Conservation (phyloP, 2,888 invertebrate species). For the Mystacides longicornis region DNA sequence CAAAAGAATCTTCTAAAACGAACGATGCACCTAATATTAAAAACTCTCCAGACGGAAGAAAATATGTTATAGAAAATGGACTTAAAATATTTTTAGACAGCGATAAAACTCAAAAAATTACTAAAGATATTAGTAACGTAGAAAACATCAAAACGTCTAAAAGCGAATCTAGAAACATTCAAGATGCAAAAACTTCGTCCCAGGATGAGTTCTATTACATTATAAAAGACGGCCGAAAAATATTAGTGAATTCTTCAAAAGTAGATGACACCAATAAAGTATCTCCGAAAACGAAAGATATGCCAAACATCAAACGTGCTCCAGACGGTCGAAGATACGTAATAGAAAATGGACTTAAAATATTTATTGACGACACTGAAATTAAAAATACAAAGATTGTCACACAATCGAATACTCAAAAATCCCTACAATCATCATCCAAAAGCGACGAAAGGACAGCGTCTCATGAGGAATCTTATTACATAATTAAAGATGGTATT, state of each 20-base stretch:
- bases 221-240: conserved; percentile 19
- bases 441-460: no score
- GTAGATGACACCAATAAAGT: neutral
- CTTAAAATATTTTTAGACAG: no score
- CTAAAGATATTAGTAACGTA: neutral
- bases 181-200: conserved; percentile 6
- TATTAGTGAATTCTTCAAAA: conserved; percentile 10
- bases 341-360: conserved; percentile 19
- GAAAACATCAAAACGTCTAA: no score
- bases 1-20: no score
- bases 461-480: no score
- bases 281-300: neutral
- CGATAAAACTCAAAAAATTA: neutral
- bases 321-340: conserved; percentile 10
- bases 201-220: conserved; percentile 12
- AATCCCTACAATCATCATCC: no score
- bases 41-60: no score
- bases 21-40: no score
- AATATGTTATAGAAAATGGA: neutral
- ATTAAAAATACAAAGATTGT: neutral
- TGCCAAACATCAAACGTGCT: conserved; percentile 2
- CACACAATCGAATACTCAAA: no score
- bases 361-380: conserved; percentile 7
- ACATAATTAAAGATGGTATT: no score
- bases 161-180: no score